phyloP scores from a whole-genome alignment of 1,140 invertebrate species.

The Chrysoperla carnea region DNA sequence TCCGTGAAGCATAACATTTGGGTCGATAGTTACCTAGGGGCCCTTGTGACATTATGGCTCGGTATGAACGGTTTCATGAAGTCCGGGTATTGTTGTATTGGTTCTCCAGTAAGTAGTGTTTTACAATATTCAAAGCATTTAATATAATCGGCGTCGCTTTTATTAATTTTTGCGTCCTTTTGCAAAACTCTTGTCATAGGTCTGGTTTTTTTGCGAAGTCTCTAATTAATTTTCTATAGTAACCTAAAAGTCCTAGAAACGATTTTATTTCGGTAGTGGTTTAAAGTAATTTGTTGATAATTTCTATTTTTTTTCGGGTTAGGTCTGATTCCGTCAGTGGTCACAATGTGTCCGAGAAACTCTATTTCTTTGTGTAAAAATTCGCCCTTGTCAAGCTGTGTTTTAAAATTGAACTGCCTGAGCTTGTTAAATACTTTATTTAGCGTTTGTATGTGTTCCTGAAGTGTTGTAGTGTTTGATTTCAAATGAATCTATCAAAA shows the following conservation, averaged over 20 bases:
- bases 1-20: neutral
- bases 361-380: conserved; percentile 9
- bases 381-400: conserved; percentile 11
- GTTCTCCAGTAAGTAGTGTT: conserved; percentile 7
- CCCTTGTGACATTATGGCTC: conserved; percentile 14
- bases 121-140: conserved; percentile 9
- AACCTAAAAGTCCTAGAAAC: conserved; percentile 13
- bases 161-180: conserved; percentile 1
- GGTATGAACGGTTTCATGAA: conserved; percentile 17
- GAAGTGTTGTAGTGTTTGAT: neutral
- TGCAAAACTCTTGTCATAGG: conserved; percentile 3
- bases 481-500: too few relatives aligned
- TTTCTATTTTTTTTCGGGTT: conserved; percentile 11
- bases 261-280: conserved; percentile 11
- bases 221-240: conserved; percentile 13
- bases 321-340: conserved; percentile 10
- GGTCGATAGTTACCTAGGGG: conserved; percentile 4
- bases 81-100: conserved; percentile 17
- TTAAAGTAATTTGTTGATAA: conserved; percentile 9
- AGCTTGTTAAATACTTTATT: conserved; percentile 8
- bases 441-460: conserved; percentile 10
- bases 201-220: conserved; percentile 10
- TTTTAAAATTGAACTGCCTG: conserved; percentile 9
- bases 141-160: conserved; percentile 6
- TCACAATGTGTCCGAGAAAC: conserved; percentile 12